phyloP scores from a whole-genome alignment of 1,140 invertebrate species.

The Sitobion miscanthi region DNA sequence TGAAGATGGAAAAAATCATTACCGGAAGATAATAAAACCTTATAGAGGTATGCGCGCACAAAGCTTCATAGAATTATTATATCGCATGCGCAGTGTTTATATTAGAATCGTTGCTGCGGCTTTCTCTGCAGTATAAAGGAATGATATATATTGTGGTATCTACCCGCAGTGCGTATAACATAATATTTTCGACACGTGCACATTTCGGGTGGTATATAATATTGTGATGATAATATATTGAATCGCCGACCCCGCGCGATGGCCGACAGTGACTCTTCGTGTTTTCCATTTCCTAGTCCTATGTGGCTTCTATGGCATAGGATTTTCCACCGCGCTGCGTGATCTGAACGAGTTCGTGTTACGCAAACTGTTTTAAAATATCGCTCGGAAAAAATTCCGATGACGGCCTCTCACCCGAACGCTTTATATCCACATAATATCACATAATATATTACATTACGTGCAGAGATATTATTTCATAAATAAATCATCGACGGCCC shows the following conservation, averaged over 20 bases:
- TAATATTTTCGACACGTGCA: background rate
- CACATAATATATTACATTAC: background rate
- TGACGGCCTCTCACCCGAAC: background rate
- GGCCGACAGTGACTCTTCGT: background rate
- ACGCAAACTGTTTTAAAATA: background rate
- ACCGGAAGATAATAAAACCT: conserved; percentile 4
- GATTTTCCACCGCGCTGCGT: background rate
- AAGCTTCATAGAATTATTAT: background rate
- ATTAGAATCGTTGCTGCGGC: background rate
- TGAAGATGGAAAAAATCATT: background rate
- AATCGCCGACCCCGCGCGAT: background rate
- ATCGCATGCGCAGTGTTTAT: background rate
- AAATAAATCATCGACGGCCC: background rate
- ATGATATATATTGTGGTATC: background rate
- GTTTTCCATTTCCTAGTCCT: background rate
- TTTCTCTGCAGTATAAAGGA: background rate
- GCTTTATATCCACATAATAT: background rate
- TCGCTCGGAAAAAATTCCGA: background rate
- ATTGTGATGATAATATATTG: background rate
- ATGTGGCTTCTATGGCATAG: no score
- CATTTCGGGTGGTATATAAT: background rate
- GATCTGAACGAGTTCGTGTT: background rate
- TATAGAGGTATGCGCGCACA: background rate
- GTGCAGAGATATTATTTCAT: background rate
- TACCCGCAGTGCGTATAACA: background rate